Evolutionary conservation across 2,113 vertebrate genomes (phyloP).

Genomic region (Odocoileus hemionus): DNA sequence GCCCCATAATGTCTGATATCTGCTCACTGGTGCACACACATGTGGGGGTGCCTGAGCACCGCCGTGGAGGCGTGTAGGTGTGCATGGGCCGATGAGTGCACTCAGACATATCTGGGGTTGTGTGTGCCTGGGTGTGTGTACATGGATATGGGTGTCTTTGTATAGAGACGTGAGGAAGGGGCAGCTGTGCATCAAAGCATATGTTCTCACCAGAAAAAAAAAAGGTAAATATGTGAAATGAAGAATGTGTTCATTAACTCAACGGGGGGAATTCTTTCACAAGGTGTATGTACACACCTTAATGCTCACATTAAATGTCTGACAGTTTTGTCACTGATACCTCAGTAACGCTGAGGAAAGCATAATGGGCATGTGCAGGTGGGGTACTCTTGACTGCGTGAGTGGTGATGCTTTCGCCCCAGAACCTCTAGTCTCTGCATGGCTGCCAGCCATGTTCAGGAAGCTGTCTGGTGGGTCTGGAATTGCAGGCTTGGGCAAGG

Average conservation of each 20-base stretch:
- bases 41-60: not conserved
- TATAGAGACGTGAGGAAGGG: not conserved
- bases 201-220: not conserved
- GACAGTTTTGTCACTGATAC: not conserved
- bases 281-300: not conserved
- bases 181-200: not conserved
- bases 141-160: not conserved
- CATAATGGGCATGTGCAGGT: not conserved
- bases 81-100: too few species aligned
- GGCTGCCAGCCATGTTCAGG: too few species aligned
- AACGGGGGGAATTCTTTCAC: not conserved
- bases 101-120: not conserved
- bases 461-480: not conserved
- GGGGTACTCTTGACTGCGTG: not conserved
- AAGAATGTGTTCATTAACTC: not conserved
- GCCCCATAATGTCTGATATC: not conserved
- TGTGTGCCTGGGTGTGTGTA: not conserved
- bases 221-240: not conserved
- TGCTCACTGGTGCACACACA: rapidly evolving
- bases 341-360: not conserved
- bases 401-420: not conserved
- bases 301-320: not conserved
- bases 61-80: not conserved
- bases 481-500: not conserved
- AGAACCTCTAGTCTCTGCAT: rapidly evolving